Evolutionary conservation across 2,888 invertebrate genomes (phyloP), one percentile per base, ranked within the genome.

Genomic region (Apoderus coryli): DNA sequence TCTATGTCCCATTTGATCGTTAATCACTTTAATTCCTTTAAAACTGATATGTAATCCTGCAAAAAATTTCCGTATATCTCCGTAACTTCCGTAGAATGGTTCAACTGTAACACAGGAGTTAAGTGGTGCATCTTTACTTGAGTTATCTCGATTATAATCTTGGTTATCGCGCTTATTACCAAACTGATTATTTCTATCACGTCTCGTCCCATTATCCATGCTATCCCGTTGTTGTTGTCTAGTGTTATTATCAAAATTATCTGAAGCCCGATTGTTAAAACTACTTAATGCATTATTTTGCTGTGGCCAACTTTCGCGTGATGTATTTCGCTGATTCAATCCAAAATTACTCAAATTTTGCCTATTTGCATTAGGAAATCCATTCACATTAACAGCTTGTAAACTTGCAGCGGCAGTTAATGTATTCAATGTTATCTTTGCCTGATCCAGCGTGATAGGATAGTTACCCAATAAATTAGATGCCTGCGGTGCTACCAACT

Each of bases 21-120:
- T 82, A 7, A 86, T 73, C 56, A 90, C 68, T 55, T 90, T 89
- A 28, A 92, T 72, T 9, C 88, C 86, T 45, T 78, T 79, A 44
- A 76, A 77, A 25, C 79, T 74, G 35, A 90, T 81, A 34, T 51
- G 55, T 24, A 74, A 57, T 24, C 80, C 81, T 4, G 72, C 69
- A 54, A 92, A 90, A 47, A 89, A 80, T 31, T 77, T 71, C 7
- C 86, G 65, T 0, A 92, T 64, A 48, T 89, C 89, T 22, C 76
- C 72, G 52, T 84, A 85, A 25, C 72, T 75, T 2, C 80, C 76
- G 45, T 67, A 74, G 38, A 59, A 60, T 10, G 71, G 65, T 3
- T 84, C 78, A 50, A 90, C 66, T 44, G 79, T 76, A 2, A 89
- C 68, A 50, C 82, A 80, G 27, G 60, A 6, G 25, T 25, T 10